phyloP scores from a whole-genome alignment of 2,888 invertebrate genomes.

The Crossocerus cetratus region DNA sequence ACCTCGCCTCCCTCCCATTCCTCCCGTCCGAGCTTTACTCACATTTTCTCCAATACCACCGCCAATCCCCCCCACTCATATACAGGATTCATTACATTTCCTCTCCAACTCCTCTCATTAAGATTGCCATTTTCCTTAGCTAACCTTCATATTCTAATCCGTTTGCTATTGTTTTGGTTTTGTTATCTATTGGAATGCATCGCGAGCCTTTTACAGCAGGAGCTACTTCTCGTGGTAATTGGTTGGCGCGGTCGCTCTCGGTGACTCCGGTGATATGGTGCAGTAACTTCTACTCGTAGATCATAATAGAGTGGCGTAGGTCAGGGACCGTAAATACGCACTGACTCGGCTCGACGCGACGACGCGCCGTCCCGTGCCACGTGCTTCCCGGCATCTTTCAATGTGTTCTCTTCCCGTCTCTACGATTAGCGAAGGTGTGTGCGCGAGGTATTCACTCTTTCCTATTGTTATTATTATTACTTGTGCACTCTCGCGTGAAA shows the following conservation, averaged over 20 bases:
- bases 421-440: slow-evolving; percentile 52
- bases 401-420: slow-evolving; percentile 47
- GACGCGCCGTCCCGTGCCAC: too few relatives aligned
- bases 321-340: slow-evolving; percentile 66
- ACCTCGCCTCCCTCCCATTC: too few relatives aligned
- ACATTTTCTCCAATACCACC: too few relatives aligned
- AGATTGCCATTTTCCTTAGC: too few relatives aligned
- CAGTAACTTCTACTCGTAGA: slow-evolving; percentile 59
- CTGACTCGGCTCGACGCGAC: too few relatives aligned
- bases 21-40: neutral
- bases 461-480: slow-evolving; percentile 62
- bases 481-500: slow-evolving; percentile 45
- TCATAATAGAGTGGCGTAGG: slow-evolving; percentile 65
- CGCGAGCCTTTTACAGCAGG: neutral
- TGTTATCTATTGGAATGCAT: slow-evolving; percentile 3
- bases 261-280: slow-evolving; percentile 43
- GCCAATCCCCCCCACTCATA: too few relatives aligned
- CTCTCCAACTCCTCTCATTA: too few relatives aligned
- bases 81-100: too few relatives aligned
- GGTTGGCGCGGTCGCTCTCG: slow-evolving; percentile 21
- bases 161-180: slow-evolving; percentile 44
- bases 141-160: slow-evolving; percentile 8
- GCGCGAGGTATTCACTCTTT: slow-evolving; percentile 58
- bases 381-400: slow-evolving; percentile 54
- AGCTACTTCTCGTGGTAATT: neutral